Conservation (phyloP, 2,888 invertebrate species). For the Andricus curvator region DNA sequence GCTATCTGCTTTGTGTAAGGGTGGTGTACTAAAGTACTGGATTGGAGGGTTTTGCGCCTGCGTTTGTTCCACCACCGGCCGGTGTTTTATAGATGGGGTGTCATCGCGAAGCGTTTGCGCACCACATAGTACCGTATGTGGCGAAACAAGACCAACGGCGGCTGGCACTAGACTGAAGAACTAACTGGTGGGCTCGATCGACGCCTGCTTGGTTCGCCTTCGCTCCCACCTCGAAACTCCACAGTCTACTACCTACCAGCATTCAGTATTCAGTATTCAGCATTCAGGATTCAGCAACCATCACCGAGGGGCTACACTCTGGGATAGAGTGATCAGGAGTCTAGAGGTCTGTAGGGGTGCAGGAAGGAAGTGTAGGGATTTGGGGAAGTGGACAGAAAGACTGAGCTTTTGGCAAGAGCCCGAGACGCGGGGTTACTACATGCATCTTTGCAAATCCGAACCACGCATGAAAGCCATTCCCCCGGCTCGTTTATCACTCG, state of each 20-base stretch:
- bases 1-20: background rate
- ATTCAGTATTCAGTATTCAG: background rate
- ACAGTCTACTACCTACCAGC: slow-evolving; percentile 53
- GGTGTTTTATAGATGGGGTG: slow-evolving; percentile 35
- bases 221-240: slow-evolving; percentile 52
- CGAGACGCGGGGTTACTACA: slow-evolving; percentile 53
- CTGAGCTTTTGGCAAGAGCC: slow-evolving; percentile 20
- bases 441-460: slow-evolving; percentile 52
- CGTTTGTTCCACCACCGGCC: slow-evolving; percentile 45
- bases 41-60: slow-evolving; percentile 49
- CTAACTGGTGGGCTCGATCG: slow-evolving; percentile 49
- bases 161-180: slow-evolving; percentile 64
- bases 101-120: slow-evolving; percentile 32
- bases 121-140: background rate
- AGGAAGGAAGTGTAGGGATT: background rate
- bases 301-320: slow-evolving; percentile 36
- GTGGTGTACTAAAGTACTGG: slow-evolving; percentile 33
- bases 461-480: slow-evolving; percentile 42
- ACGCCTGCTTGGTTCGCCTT: slow-evolving; percentile 52
- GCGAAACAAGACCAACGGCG: slow-evolving; percentile 58
- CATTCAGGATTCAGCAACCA: slow-evolving; percentile 13
- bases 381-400: slow-evolving; percentile 32
- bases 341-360: background rate
- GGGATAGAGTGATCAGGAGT: slow-evolving; percentile 21
- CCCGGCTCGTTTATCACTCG: slow-evolving; percentile 47